Percentiles rank a stretch among this genome's conserved stretches.
phyloP scores from a whole-genome alignment of 35 echinoderm and acorn worm species.

The Acanthaster planci region DNA sequence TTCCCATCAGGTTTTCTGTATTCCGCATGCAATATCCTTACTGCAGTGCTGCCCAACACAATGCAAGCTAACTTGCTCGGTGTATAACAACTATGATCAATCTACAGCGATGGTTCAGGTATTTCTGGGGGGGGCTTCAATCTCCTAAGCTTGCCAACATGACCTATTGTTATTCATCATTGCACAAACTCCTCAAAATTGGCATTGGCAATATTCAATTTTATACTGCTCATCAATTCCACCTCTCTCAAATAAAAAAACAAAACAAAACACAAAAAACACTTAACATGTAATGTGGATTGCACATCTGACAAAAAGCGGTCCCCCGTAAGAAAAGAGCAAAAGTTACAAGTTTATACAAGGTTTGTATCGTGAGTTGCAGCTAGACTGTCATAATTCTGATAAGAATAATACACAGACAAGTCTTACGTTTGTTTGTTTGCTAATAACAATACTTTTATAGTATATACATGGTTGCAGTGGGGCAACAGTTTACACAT shows the following conservation, averaged over 20 bases:
- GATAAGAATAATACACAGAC: constrained; percentile 22
- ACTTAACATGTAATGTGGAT: constrained; percentile 6
- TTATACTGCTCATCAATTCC: not conserved
- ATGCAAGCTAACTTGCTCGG: too few species aligned
- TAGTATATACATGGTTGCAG: constrained; percentile 23
- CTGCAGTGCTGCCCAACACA: too few species aligned
- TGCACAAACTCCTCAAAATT: not conserved
- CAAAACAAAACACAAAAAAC: not conserved
- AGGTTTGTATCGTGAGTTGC: constrained; percentile 18
- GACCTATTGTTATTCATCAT: not conserved
- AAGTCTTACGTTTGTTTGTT: constrained; percentile 9
- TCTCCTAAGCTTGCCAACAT: too few species aligned
- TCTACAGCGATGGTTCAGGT: too few species aligned
- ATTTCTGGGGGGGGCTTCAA: too few species aligned
- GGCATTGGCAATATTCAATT: not conserved
- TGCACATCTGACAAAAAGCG: not conserved
- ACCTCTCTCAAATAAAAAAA: not conserved
- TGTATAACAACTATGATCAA: too few species aligned
- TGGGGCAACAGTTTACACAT: not conserved
- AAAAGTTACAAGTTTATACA: not conserved
- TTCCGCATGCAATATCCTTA: too few species aligned
- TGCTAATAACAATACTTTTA: constrained; percentile 24
- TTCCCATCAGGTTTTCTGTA: too few species aligned
- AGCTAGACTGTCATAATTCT: constrained; percentile 23
- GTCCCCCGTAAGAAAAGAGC: constrained; percentile 2